Evolutionary conservation across 2,888 invertebrate genomes (phyloP).

Genomic region (Epinotia demarniana): DNA sequence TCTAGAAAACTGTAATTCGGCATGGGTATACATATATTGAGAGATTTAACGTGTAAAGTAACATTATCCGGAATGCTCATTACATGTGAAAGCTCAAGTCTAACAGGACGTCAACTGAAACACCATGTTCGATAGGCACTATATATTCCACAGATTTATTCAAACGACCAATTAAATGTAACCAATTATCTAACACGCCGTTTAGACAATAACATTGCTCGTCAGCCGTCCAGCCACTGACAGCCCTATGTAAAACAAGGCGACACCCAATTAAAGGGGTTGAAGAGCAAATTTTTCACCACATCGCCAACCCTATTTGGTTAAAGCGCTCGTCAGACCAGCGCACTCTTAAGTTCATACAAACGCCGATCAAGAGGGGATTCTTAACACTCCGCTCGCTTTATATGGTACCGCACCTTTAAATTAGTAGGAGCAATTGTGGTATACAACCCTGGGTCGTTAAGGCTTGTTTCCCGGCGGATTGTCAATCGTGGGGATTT

Average conservation of each 20-base stretch:
- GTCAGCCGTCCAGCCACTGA: slow-evolving; percentile 47
- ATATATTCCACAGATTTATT: no score
- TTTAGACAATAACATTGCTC: slow-evolving; percentile 42
- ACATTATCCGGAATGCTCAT: no score
- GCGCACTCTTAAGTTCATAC: slow-evolving; percentile 74
- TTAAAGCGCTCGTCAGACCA: slow-evolving; percentile 75
- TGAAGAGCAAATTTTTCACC: slow-evolving; percentile 83
- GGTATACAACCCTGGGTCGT: slow-evolving; percentile 41
- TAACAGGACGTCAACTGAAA: no score
- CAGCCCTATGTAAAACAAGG: slow-evolving; percentile 61
- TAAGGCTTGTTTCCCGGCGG: slow-evolving; percentile 41
- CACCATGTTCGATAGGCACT: no score
- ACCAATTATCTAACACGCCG: slow-evolving; percentile 21
- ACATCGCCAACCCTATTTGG: slow-evolving; percentile 79
- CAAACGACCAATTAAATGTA: no score
- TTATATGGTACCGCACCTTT: slow-evolving; percentile 54
- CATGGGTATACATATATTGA: no score
- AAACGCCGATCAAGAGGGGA: slow-evolving; percentile 82
- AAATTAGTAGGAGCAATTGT: slow-evolving; percentile 47
- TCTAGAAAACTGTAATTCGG: no score
- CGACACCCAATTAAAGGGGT: slow-evolving; percentile 81
- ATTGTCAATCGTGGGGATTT: slow-evolving; percentile 46
- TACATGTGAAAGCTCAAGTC: no score
- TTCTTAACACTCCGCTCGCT: slow-evolving; percentile 76
- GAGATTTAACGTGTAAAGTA: no score